Evolutionary conservation across 2,797 vertebrate genomes (phyloP), one percentile per base, ranked within the genome.

Genomic region (Catamblyrhynchus diadema): DNA sequence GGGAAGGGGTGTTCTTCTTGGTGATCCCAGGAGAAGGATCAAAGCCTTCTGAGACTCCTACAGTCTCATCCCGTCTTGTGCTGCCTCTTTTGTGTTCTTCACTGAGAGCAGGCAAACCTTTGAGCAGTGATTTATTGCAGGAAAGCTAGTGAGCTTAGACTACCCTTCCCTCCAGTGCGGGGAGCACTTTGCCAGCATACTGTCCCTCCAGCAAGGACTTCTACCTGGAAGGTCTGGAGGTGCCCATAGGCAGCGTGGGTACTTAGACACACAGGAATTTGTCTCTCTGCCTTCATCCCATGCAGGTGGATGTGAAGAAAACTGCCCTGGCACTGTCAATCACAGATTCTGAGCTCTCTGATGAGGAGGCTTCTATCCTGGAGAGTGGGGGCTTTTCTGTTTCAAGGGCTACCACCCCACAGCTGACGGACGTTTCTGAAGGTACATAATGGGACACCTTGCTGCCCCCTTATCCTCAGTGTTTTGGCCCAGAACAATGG

Each of bases 321-420:
- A 99, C 99, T 8, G 99, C 99, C 6, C 94, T 99, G 97, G 99
- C 99, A 4, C 98, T 99, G 98, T 99, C 99, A 92, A 99, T 99
- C 97, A 99, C 99, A 6, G 99, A 99, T 98, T 99, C 99, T 0
- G 99, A 99, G 97, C 91, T 99, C 61, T 99, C 99, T 2, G 99
- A 99, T 51, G 99, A 99, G 83, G 99, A 99, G 93, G 99, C 98
- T 12, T 99, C 99, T 77, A 99, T 99, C 91, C 95, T 99, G 96
- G 99, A 99, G 96, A 99, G 99, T 2, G 99, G 99, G 5, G 99
- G 99, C 14, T 99, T 99, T 97, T 99, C 99, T 0, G 99, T 99
- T 75, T 99, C 99, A 91, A 98, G 99, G 97, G 99, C 99, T 51
- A 99, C 99, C 13, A 99, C 99, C 8, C 99, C 99, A 39, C 99